Evolutionary conservation across 2,797 vertebrate genomes (phyloP).

Genomic region (Lemur catta): DNA sequence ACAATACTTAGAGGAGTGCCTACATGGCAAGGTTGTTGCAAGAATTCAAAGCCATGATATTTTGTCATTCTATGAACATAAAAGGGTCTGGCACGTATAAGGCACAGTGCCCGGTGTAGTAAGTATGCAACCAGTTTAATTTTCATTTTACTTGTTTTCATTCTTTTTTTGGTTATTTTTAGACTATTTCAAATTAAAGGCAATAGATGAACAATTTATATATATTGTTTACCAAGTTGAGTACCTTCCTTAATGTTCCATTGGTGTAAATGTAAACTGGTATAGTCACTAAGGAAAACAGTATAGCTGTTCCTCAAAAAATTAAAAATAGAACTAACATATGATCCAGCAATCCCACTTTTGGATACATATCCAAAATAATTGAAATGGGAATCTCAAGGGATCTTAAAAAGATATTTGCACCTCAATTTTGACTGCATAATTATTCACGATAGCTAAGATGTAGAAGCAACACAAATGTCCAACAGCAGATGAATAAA

Average conservation of each 20-base stretch:
- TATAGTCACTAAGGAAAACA: not conserved
- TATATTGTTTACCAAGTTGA: not conserved
- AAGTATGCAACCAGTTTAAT: not conserved
- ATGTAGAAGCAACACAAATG: not conserved
- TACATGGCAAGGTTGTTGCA: not conserved
- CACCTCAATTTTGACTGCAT: not conserved
- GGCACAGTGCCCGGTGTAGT: not conserved
- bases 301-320: not conserved
- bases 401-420: not conserved
- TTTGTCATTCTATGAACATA: not conserved
- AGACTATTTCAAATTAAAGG: not conserved
- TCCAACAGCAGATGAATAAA: not conserved
- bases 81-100: not conserved
- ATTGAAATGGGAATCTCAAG: too few species aligned
- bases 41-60: not conserved
- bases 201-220: not conserved
- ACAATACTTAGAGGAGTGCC: not conserved
- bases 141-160: not conserved
- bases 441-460: not conserved
- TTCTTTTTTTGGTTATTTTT: not conserved
- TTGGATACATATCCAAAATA: not conserved
- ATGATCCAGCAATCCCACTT: not conserved
- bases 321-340: not conserved
- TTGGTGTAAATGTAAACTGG: not conserved
- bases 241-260: not conserved